Conservation (phyloP, 2,113 vertebrate species). For the Aegotheles bennettii region DNA sequence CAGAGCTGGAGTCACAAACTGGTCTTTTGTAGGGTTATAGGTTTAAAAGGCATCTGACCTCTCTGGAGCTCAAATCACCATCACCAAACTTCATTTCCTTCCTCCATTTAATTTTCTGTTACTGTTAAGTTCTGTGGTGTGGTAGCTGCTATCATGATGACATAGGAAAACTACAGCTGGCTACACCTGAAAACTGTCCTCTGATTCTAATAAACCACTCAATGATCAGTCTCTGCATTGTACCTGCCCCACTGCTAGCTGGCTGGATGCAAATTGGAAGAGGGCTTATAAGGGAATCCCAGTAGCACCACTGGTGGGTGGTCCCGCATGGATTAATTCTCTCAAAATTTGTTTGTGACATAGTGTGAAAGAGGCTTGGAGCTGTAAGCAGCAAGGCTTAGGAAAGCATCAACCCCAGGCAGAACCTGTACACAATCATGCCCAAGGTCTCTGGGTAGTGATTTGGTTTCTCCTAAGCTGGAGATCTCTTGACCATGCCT, state of each 20-base stretch:
- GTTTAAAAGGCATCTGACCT: neutral
- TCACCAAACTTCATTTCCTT: neutral
- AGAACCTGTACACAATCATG: neutral
- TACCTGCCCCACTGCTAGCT: fast-evolving
- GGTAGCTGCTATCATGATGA: neutral
- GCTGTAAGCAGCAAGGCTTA: neutral
- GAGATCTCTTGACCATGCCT: neutral
- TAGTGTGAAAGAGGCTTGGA: neutral
- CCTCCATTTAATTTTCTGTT: neutral
- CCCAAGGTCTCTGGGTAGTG: neutral
- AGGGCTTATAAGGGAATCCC: neutral
- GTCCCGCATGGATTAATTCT: neutral
- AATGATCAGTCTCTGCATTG: neutral
- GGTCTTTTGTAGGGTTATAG: neutral
- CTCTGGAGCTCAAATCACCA: neutral
- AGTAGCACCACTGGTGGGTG: neutral
- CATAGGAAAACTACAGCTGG: neutral
- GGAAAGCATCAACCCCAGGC: neutral
- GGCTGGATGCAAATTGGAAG: neutral
- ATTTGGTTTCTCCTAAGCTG: neutral
- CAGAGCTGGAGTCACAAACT: neutral
- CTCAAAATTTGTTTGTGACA: neutral
- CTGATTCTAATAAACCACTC: neutral
- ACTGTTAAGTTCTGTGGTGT: neutral
- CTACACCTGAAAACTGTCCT: neutral